Percentiles rank a stretch among this genome's conserved stretches.
These are phyloP conservation scores for Seira musarum DNA, from an alignment of 2,888 invertebrate genomes.

Conservation along the genomic window DNA sequence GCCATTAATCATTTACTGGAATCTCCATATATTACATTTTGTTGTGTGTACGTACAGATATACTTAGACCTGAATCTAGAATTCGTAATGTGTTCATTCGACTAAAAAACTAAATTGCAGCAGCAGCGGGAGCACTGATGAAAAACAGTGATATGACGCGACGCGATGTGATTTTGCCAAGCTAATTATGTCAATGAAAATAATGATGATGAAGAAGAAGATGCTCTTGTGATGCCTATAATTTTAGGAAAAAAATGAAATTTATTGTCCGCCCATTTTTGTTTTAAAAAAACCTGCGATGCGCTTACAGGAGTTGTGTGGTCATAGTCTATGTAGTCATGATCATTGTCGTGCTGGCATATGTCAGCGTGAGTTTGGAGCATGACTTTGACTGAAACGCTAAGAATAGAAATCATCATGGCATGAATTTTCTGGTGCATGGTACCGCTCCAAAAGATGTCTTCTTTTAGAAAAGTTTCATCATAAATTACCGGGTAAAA, in stretches of 20 bases:
- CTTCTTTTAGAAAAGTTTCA: too few species aligned
- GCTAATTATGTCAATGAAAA: slow-evolving; percentile 50
- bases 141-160: slow-evolving; percentile 11
- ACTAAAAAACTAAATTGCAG: slow-evolving; percentile 23
- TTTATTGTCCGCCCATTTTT: slow-evolving; percentile 33
- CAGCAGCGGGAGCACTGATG: slow-evolving; percentile 14
- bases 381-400: not conserved
- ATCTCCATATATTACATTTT: too few species aligned
- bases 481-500: too few species aligned
- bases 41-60: too few species aligned
- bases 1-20: slow-evolving; percentile 37
- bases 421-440: too few species aligned
- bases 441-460: too few species aligned
- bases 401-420: not conserved
- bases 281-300: too few species aligned
- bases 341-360: too few species aligned
- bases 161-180: slow-evolving; percentile 21
- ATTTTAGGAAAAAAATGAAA: slow-evolving; percentile 2
- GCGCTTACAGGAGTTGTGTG: too few species aligned
- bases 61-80: too few species aligned
- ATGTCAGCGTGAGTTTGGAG: not conserved
- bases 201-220: slow-evolving; percentile 31
- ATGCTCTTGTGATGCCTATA: slow-evolving; percentile 12
- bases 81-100: too few species aligned
- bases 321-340: too few species aligned